phyloP scores from a whole-genome alignment of 2,797 vertebrate genomes.

The Bryconaethiops microstoma region DNA sequence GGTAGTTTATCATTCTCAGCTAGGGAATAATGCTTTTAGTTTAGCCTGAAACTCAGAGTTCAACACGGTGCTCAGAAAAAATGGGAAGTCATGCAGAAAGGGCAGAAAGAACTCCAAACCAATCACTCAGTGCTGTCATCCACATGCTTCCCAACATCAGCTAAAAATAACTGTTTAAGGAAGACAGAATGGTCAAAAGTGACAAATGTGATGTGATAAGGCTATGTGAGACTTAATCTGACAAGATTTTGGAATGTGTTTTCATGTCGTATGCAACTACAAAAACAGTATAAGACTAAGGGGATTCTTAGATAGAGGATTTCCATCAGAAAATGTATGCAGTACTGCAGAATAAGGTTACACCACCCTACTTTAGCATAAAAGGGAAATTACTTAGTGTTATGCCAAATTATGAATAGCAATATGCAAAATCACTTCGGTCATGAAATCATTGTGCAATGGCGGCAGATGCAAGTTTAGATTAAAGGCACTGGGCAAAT shows the following conservation, averaged over 20 bases:
- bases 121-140: slow-evolving; percentile 12
- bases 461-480: no score
- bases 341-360: not conserved
- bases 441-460: no score
- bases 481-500: no score
- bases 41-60: slow-evolving; percentile 34
- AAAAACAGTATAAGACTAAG: not conserved
- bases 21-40: slow-evolving; percentile 55
- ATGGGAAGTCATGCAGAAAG: slow-evolving; percentile 33
- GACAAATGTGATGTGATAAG: slow-evolving; percentile 1
- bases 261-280: not conserved
- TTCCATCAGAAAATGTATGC: not conserved
- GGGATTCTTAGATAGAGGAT: not conserved
- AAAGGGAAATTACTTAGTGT: not conserved
- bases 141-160: slow-evolving; percentile 9
- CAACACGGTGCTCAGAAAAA: slow-evolving; percentile 3
- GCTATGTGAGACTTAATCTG: not conserved
- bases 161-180: slow-evolving; percentile 11
- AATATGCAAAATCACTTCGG: no score
- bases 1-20: slow-evolving; percentile 55
- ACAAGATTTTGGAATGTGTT: not conserved
- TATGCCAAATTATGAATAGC: not conserved
- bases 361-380: no score
- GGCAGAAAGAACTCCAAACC: slow-evolving; percentile 2
- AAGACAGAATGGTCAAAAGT: slow-evolving; percentile 10